Evolutionary conservation across 1,140 invertebrate species (phyloP), one percentile per base, ranked within the genome.

Genomic region (Drosophila neocordata): DNA sequence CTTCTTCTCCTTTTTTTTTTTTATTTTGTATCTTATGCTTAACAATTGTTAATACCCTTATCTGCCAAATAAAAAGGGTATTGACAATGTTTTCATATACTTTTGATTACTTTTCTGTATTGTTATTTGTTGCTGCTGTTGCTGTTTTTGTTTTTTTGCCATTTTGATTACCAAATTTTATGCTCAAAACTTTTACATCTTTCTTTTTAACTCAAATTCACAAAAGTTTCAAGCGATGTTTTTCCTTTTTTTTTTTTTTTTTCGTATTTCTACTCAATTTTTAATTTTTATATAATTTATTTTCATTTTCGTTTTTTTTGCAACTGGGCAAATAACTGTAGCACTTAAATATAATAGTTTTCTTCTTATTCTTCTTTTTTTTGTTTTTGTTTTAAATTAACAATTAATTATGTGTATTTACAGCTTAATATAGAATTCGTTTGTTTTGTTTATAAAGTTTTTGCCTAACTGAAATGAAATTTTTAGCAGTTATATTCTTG

Each of bases 391-490:
- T 53, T 74, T 74, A 61, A 55, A 61, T 60, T 78, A 87, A 81
- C 70, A 72, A 85, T 78, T 67, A 70, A 75, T 76, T 68, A 18
- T 2, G 53, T 27, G n/a, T 88, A 88, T 87, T 83, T 87, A 87
- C 83, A 87, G 64, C 69, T 73, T 68, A 69, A 57, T 62, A 51
- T 48, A 48, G 15, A 48, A 48, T 48, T 48, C 27, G 41, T 48
- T 48, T 48, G 15, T 48, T 38, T 38, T 35, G 2, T 35, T 35
- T 9, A 37, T 62, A 41, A 66, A 56, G 35, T 51, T 51, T n/a
- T 34, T 53, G 38, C 48, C 62, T 20, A 52, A 62, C 52, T 44
- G 35, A 44, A 75, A 69, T 66, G 31, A 68, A 75, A 63, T 44
- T 22, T 22, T 44, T 37, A 34, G 53, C 53, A 56, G 34, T 48